Evolutionary conservation across 2,888 invertebrate species (phyloP).

Genomic region (Scaptomyza polygonia): DNA sequence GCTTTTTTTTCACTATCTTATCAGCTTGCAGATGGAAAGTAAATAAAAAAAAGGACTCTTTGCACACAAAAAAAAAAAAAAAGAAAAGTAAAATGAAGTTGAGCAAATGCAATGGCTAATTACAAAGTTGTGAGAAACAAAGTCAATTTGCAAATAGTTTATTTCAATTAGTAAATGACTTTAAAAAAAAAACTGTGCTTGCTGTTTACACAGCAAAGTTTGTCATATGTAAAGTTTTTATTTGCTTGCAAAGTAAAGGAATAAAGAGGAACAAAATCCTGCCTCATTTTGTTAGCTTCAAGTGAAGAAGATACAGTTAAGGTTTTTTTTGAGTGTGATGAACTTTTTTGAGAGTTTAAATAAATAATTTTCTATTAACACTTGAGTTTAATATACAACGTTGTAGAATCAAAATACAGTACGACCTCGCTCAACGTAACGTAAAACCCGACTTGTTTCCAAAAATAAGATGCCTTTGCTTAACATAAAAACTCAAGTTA

Average conservation of each 20-base stretch:
- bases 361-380: too few species aligned
- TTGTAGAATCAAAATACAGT: too few species aligned
- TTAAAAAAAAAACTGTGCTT: not conserved
- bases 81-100: not conserved
- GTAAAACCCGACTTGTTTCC: too few species aligned
- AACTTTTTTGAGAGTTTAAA: too few species aligned
- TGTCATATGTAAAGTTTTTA: not conserved
- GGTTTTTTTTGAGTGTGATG: not conserved
- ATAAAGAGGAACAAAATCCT: not conserved
- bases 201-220: not conserved
- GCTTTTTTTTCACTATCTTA: too few species aligned
- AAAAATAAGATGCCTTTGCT: too few species aligned
- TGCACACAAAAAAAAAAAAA: not conserved
- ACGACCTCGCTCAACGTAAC: too few species aligned
- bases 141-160: conserved; percentile 1
- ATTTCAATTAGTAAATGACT: not conserved
- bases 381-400: too few species aligned
- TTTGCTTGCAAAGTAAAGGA: too few species aligned
- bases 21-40: not conserved
- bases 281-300: not conserved
- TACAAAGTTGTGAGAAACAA: not conserved
- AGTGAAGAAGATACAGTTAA: not conserved
- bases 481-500: too few species aligned
- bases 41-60: not conserved
- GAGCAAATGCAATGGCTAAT: not conserved